These are phyloP conservation scores for Apostichopus californicus DNA, from an alignment of 35 echinoderm and acorn worm species.

Conservation along the genomic window DNA sequence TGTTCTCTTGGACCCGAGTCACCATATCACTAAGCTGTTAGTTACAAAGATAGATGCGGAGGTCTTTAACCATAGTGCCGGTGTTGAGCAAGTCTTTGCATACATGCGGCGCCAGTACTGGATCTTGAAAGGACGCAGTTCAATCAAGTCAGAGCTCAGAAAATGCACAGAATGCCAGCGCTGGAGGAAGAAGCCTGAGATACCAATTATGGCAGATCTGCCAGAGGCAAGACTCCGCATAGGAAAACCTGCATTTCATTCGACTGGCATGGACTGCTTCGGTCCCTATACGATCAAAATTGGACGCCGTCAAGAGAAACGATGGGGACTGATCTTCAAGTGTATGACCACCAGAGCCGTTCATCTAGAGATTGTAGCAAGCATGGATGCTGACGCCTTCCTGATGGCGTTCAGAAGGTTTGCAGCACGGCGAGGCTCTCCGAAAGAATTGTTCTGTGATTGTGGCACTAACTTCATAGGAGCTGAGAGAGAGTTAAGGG, in stretches of 20 bases:
- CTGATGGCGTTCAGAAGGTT: slow-evolving; percentile 53
- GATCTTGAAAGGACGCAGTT: slow-evolving; percentile 45
- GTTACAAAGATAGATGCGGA: no score
- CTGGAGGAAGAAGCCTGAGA: slow-evolving; percentile 41
- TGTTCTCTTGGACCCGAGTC: no score
- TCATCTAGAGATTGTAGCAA: slow-evolving; percentile 26
- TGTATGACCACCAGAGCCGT: slow-evolving; percentile 44
- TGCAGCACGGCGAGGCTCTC: background rate
- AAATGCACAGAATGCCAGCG: slow-evolving; percentile 59
- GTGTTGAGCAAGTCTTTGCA: no score
- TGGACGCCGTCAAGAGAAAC: slow-evolving; percentile 38
- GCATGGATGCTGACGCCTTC: slow-evolving; percentile 52
- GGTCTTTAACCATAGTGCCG: no score
- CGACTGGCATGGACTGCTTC: slow-evolving; percentile 57
- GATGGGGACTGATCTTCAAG: slow-evolving; percentile 56
- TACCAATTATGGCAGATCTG: slow-evolving; percentile 65
- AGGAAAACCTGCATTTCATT: slow-evolving; percentile 25
- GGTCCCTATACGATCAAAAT: slow-evolving; percentile 45
- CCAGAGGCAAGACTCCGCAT: slow-evolving; percentile 31
- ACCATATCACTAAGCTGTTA: no score
- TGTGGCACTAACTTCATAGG: no score
- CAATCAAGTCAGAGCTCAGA: slow-evolving; percentile 34
- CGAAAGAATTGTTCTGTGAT: no score
- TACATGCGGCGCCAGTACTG: no score
- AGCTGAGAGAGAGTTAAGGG: no score